Conservation (phyloP, 2,888 invertebrate genomes). For the Bruchidius siliquastri region DNA sequence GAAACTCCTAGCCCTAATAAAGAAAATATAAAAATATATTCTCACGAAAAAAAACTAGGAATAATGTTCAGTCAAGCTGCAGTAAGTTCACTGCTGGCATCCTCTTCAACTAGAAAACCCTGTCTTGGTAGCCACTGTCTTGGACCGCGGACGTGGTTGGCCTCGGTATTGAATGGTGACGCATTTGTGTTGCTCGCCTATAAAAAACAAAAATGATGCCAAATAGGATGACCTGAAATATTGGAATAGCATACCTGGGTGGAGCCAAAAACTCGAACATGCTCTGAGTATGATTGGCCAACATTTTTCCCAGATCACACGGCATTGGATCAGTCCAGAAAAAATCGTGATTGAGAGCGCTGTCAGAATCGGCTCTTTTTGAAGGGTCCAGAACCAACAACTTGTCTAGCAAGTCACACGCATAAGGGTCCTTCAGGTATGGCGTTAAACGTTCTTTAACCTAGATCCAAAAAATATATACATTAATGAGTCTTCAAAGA, state of each 20-base stretch:
- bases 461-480: no score
- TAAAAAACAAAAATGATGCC: background rate
- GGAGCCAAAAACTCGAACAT: constrained; percentile 93
- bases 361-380: constrained; percentile 83
- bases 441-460: constrained; percentile 79
- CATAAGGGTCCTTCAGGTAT: constrained; percentile 87
- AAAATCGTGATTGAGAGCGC: constrained; percentile 94
- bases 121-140: constrained; percentile 80
- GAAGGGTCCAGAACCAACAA: constrained; percentile 87
- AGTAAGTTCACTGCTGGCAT: background rate
- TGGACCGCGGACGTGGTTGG: constrained; percentile 52
- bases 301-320: constrained; percentile 83
- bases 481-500: no score
- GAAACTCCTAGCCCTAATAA: no score
- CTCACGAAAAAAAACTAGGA: background rate
- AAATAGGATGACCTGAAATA: no score
- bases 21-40: background rate
- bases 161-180: constrained; percentile 60
- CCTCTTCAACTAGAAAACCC: constrained; percentile 63
- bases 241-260: constrained; percentile 48
- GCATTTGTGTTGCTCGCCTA: constrained; percentile 58
- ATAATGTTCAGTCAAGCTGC: background rate
- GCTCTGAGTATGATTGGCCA: constrained; percentile 83
- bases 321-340: constrained; percentile 99
- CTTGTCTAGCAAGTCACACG: constrained; percentile 89